Evolutionary conservation across 1,140 invertebrate genomes (phyloP).

Genomic region (Oncopodura yosiiana): DNA sequence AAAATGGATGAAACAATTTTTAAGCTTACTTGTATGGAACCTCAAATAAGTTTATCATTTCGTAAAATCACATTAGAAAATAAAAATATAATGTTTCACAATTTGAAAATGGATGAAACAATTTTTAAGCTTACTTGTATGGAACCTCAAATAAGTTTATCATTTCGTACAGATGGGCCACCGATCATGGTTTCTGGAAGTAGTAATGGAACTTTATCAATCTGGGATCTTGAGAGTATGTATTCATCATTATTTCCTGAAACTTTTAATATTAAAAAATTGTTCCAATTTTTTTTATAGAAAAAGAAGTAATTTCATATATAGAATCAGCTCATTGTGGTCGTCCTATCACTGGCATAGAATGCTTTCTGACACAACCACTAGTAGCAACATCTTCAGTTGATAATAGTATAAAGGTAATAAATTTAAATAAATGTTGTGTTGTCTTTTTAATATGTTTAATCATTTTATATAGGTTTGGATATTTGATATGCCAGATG

Average conservation of each 20-base stretch:
- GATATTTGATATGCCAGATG: conserved; percentile 91
- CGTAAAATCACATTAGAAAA: too few relatives aligned
- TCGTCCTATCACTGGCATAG: conserved; percentile 62
- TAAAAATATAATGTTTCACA: conserved; percentile 77
- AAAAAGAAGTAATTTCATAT: conserved; percentile 41
- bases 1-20: conserved; percentile 75
- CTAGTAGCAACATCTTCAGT: conserved; percentile 79
- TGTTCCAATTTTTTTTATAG: conserved; percentile 43
- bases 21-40: conserved; percentile 85
- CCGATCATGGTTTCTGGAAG: conserved; percentile 79
- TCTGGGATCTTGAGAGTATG: conserved; percentile 78
- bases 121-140: conserved; percentile 82
- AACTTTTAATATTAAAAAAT: not conserved
- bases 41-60: conserved; percentile 77
- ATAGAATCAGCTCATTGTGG: conserved; percentile 57
- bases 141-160: conserved; percentile 79
- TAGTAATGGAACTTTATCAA: conserved; percentile 65
- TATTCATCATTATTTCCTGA: not conserved
- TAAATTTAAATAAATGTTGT: not conserved
- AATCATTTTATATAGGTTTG: conserved; percentile 50
- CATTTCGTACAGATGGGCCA: conserved; percentile 77
- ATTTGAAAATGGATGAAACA: conserved; percentile 75
- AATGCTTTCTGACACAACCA: conserved; percentile 76
- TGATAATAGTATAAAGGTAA: conserved; percentile 85
- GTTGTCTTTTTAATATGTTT: not conserved